These are phyloP conservation scores for Bathynomus jamesi DNA, from an alignment of 1,140 invertebrate genomes.

Conservation along the genomic window DNA sequence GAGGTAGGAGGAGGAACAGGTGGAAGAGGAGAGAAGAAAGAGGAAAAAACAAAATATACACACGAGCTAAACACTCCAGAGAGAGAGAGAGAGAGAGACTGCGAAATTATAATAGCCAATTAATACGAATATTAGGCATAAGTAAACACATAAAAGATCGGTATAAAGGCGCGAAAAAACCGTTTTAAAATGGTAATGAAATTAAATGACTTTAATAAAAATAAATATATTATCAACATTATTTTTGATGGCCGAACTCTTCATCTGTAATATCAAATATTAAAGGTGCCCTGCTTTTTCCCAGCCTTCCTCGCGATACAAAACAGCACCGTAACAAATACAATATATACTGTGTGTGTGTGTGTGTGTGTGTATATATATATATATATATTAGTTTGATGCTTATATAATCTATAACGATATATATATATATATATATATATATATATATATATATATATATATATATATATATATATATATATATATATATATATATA, in stretches of 20 bases:
- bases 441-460: conserved; percentile 17
- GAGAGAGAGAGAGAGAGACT: too few relatives aligned
- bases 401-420: conserved; percentile 1
- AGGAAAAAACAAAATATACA: too few relatives aligned
- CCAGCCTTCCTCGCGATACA: neutral
- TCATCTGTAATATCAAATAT: neutral
- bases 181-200: too few relatives aligned
- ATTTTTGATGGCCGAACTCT: neutral
- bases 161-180: too few relatives aligned
- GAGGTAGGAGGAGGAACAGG: too few relatives aligned
- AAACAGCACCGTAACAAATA: neutral
- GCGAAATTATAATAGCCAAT: too few relatives aligned
- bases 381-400: conserved; percentile 9
- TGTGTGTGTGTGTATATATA: neutral
- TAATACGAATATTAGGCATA: too few relatives aligned
- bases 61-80: too few relatives aligned
- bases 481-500: conserved; percentile 18
- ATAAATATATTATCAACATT: neutral
- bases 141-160: too few relatives aligned
- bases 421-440: conserved; percentile 18
- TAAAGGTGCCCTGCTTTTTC: neutral
- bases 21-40: too few relatives aligned
- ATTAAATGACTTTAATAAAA: too few relatives aligned
- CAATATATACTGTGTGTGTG: neutral
- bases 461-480: conserved; percentile 18